Conservation (phyloP, 2,888 invertebrate species). For the Pristionchus fissidentatus region DNA sequence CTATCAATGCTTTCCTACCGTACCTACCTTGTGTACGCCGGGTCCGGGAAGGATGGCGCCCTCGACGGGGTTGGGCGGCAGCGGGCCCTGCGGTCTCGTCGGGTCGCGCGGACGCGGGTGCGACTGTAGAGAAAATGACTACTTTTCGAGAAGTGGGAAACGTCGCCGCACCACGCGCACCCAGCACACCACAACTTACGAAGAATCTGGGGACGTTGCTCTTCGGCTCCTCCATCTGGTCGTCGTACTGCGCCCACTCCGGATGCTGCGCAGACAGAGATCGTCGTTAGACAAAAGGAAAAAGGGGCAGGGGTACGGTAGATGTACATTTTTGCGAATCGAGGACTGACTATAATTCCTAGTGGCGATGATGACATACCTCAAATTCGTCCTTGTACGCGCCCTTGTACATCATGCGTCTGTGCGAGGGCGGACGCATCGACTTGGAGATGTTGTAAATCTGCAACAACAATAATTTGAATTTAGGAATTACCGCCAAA, state of each 20-base stretch:
- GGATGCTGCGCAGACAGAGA: slow-evolving; percentile 20
- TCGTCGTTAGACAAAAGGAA: no score
- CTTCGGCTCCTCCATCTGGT: neutral
- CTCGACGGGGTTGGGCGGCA: slow-evolving; percentile 5
- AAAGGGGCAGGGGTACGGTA: neutral
- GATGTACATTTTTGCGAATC: neutral
- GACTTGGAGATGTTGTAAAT: slow-evolving; percentile 50
- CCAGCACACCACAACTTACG: slow-evolving; percentile 9
- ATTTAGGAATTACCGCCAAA: neutral
- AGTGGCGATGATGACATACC: neutral
- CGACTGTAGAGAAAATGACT: slow-evolving; percentile 14
- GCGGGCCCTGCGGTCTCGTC: neutral
- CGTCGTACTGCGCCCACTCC: slow-evolving; percentile 37
- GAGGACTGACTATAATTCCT: neutral
- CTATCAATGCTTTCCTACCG: neutral
- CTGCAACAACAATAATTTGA: neutral
- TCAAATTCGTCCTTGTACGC: slow-evolving; percentile 33
- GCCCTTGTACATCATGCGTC: neutral
- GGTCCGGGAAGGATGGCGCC: slow-evolving; percentile 11
- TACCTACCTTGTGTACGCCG: slow-evolving; percentile 43
- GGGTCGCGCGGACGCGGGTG: neutral
- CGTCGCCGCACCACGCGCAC: neutral
- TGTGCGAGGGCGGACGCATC: slow-evolving; percentile 33
- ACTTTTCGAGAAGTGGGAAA: neutral
- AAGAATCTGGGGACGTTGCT: neutral